Base-by-base conservation (phyloP, 2,888 invertebrate species). In the Lasioglossum vierecki region DNA sequence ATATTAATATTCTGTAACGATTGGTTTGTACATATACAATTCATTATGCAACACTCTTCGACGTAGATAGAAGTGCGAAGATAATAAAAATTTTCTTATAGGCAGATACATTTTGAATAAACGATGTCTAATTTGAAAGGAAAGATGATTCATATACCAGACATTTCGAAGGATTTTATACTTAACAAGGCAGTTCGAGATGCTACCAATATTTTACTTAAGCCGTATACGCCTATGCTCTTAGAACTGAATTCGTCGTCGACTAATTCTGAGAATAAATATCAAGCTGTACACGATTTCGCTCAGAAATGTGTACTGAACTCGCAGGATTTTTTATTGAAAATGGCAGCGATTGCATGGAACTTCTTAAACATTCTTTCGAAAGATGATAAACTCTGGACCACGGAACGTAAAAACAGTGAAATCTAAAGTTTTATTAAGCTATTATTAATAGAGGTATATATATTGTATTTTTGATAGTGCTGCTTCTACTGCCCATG, bases 321-420 rank as follows among this genome's bases (percentile, higher is more conserved):
- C 49, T 79, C 80, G 9, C 86, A 87, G 35, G 79, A 86, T 71
- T 91, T 91, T 70, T 66, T 91, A 57, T 82, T 88, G 35, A 86
- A 79, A 84, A 91, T 91, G 91, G 74, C 91, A 66, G 77, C 80
- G 49, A 82, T 91, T 63, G 91, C 91, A 26, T 91, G 91, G 91
- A 84, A 91, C 41, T 91, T 91, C 74, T 63, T 91, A 41, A 90
- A 91, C 63, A 39, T 91, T 82, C 86, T 86, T 79, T 77, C 82
- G 79, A 53, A 75, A 26, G 30, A 80, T 68, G 72, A 13, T 60
- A 6, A 30, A 68, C 71, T 73, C 8, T 44, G 53, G 41, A 79
- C 15, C 3, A 71, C 46, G 9, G 3, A 57, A 9, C 70, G 71
- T 22, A 60, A n/a, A 46, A 44, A 71, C 18, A 79, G 35, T 4